A percentile compares a stretch with the other conserved stretches of the same genome.
phyloP scores from a whole-genome alignment of 37 sponge, comb jelly and placozoan genomes.

The Chondrilla cf. caribensis region DNA sequence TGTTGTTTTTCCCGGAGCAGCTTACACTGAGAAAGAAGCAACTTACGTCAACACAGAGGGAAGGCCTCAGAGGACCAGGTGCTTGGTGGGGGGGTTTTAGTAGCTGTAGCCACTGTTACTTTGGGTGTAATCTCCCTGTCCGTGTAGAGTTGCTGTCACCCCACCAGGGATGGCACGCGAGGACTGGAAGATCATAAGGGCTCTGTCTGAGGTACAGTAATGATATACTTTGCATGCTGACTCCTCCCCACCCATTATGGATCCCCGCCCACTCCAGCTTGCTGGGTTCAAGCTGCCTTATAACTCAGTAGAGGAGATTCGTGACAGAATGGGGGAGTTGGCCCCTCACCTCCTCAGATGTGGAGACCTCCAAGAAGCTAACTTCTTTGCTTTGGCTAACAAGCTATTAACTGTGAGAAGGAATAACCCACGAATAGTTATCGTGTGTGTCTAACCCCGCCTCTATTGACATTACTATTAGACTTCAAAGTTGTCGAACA shows the following conservation, averaged over 20 bases:
- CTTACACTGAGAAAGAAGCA: constrained; percentile 97
- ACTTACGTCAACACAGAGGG: constrained; percentile 98
- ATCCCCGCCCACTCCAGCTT: constrained; percentile 39
- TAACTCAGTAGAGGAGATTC: constrained; percentile 65
- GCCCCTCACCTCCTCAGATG: constrained; percentile 69
- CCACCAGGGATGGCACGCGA: constrained; percentile 97
- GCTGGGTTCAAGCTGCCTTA: constrained; percentile 67
- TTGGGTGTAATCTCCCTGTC: not conserved
- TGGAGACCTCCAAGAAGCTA: constrained; percentile 68
- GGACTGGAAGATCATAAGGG: constrained; percentile 97
- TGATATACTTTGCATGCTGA: too few species aligned
- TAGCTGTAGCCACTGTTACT: too few species aligned
- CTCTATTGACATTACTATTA: not conserved
- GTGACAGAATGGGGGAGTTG: constrained; percentile 66
- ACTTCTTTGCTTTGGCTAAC: constrained; percentile 76
- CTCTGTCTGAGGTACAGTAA: constrained; percentile 85
- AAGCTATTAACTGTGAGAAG: constrained; percentile 47
- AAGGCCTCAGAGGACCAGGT: constrained; percentile 89
- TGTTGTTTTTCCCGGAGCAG: constrained; percentile 92
- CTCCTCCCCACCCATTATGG: not conserved
- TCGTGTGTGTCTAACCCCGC: not conserved
- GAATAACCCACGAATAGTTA: not conserved
- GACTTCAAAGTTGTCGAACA: constrained; percentile 13
- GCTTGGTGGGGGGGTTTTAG: constrained; percentile 9
- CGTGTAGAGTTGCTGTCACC: constrained; percentile 79